These are phyloP conservation scores for Brachypteracias leptosomus DNA, from an alignment of 2,113 vertebrate genomes.

Conservation along the genomic window DNA sequence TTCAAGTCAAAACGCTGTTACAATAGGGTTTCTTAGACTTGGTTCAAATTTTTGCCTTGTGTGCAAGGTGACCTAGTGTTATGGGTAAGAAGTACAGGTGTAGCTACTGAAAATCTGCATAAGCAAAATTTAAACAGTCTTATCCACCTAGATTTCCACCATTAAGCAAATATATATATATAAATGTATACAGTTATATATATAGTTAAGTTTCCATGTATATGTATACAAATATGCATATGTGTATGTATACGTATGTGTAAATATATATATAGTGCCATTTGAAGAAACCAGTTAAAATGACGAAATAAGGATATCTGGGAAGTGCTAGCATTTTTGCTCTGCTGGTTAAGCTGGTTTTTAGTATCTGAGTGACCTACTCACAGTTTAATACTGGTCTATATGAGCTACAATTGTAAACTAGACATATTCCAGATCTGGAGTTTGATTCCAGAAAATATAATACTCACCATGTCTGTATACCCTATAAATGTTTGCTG, in stretches of 20 bases:
- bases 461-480: not conserved
- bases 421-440: not conserved
- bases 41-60: not conserved
- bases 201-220: not conserved
- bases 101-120: not conserved
- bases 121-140: not conserved
- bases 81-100: not conserved
- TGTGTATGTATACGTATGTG: accelerated
- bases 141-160: not conserved
- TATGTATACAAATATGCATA: too few species aligned
- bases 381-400: not conserved
- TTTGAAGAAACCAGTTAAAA: not conserved
- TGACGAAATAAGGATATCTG: not conserved
- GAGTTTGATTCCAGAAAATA: not conserved
- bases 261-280: not conserved
- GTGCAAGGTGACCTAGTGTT: not conserved
- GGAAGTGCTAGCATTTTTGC: not conserved
- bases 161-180: not conserved
- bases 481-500: not conserved
- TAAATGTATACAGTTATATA: not conserved
- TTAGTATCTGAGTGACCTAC: not conserved
- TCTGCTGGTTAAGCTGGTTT: not conserved
- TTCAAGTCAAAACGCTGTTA: not conserved
- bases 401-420: not conserved
- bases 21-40: not conserved